Conservation (phyloP, 2,888 invertebrate species). For the Agrochola circellaris region DNA sequence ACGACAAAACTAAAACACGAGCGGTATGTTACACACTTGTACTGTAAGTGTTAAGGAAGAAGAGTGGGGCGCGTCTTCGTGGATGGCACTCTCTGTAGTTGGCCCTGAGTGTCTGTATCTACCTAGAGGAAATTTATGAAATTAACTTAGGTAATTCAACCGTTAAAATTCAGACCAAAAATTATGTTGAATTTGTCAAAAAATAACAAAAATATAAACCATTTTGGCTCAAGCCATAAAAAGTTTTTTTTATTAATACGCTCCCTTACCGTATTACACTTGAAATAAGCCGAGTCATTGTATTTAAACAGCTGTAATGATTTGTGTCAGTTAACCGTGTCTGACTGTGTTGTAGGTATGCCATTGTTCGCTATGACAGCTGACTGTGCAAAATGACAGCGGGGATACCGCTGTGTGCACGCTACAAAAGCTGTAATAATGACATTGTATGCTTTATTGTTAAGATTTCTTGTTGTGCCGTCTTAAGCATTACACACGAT, state of each 20-base stretch:
- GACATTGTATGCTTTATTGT: slow-evolving; percentile 57
- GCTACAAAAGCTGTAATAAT: slow-evolving; percentile 55
- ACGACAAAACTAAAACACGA: too few species aligned
- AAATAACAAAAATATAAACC: too few species aligned
- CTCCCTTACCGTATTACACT: slow-evolving; percentile 26
- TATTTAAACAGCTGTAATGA: slow-evolving; percentile 62
- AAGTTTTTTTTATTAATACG: background rate
- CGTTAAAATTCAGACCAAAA: background rate
- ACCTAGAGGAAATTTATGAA: background rate
- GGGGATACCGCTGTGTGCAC: slow-evolving; percentile 55
- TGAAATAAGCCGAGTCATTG: slow-evolving; percentile 49
- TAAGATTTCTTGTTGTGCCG: slow-evolving; percentile 46
- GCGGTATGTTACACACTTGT: too few species aligned
- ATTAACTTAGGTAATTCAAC: background rate
- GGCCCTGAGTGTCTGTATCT: background rate
- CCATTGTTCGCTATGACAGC: slow-evolving; percentile 64
- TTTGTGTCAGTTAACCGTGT: slow-evolving; percentile 61
- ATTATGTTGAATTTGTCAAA: background rate
- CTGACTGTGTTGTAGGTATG: slow-evolving; percentile 52
- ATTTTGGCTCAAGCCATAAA: background rate
- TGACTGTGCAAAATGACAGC: slow-evolving; percentile 64
- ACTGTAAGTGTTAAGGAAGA: too few species aligned
- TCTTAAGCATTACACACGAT: slow-evolving; percentile 21
- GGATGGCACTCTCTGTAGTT: background rate
- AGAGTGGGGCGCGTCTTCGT: too few species aligned